Percentiles rank a stretch among this genome's conserved stretches.
phyloP scores from a whole-genome alignment of 2,113 vertebrate species.

The Saimiri boliviensis region DNA sequence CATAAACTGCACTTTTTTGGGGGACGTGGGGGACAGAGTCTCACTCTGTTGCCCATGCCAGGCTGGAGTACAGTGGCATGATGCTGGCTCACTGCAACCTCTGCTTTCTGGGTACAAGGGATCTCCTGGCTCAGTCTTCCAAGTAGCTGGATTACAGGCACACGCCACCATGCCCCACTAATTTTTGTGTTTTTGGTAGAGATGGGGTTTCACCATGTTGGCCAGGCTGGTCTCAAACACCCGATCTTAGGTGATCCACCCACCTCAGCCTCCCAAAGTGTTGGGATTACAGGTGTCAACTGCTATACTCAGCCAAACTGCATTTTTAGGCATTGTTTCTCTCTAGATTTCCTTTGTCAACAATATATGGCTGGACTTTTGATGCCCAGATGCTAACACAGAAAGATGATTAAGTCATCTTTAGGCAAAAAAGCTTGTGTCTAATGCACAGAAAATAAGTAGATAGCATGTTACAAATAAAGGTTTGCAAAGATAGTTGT shows the following conservation, averaged over 20 bases:
- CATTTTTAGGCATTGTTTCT: slow-evolving; percentile 59
- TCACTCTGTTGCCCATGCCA: background rate
- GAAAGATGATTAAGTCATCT: slow-evolving; percentile 73
- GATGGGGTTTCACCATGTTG: background rate
- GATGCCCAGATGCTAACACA: slow-evolving; percentile 45
- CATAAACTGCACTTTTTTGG: slow-evolving; percentile 34
- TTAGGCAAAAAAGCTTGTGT: slow-evolving; percentile 61
- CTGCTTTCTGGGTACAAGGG: no score
- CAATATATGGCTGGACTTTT: slow-evolving; percentile 66
- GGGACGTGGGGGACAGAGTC: background rate
- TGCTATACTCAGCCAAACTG: background rate
- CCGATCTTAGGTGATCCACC: background rate
- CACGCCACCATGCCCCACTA: background rate
- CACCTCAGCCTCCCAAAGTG: background rate
- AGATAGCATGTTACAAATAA: slow-evolving; percentile 66
- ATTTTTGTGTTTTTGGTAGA: background rate
- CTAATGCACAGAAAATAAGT: slow-evolving; percentile 57
- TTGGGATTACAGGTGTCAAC: background rate
- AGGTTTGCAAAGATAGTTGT: slow-evolving; percentile 2
- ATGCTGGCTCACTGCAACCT: background rate
- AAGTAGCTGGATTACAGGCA: background rate
- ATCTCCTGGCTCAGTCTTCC: background rate
- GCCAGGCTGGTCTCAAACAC: background rate
- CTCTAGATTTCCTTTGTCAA: slow-evolving; percentile 65
- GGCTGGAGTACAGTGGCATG: background rate